These are phyloP conservation scores for Engystomops pustulosus DNA, from an alignment of 2,113 vertebrate genomes.

Conservation along the genomic window DNA sequence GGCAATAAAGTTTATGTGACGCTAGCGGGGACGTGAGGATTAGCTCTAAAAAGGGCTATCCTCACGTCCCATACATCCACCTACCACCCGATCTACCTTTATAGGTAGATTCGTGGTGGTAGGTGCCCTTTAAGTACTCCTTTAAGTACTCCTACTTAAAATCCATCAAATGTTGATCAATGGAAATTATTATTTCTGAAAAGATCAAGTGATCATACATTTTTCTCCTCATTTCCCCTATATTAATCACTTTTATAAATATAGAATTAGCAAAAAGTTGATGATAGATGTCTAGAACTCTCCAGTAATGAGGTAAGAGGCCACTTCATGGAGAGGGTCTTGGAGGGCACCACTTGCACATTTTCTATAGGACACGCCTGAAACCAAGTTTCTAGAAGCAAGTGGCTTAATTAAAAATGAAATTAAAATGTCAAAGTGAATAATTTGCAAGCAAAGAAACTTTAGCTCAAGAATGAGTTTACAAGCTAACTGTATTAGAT, in stretches of 20 bases:
- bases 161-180: too few relatives aligned
- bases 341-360: neutral
- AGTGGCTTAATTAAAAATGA: constrained; percentile 19
- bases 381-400: constrained; percentile 17
- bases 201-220: too few relatives aligned
- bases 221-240: too few relatives aligned
- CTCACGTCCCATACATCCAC: too few relatives aligned
- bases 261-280: neutral
- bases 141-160: too few relatives aligned
- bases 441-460: constrained; percentile 40
- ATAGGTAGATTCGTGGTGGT: too few relatives aligned
- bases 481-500: constrained; percentile 32
- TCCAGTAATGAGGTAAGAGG: neutral
- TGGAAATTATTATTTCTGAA: too few relatives aligned
- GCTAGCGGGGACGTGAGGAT: too few relatives aligned
- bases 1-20: too few relatives aligned
- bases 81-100: too few relatives aligned
- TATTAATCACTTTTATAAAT: neutral
- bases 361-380: neutral
- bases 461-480: constrained; percentile 20
- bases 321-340: neutral
- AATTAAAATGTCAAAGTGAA: constrained; percentile 43
- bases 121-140: too few relatives aligned
- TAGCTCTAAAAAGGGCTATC: too few relatives aligned
- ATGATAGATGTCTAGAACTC: neutral